phyloP scores from a whole-genome alignment of 2,888 invertebrate species.

The Ganaspis brasiliensis region DNA sequence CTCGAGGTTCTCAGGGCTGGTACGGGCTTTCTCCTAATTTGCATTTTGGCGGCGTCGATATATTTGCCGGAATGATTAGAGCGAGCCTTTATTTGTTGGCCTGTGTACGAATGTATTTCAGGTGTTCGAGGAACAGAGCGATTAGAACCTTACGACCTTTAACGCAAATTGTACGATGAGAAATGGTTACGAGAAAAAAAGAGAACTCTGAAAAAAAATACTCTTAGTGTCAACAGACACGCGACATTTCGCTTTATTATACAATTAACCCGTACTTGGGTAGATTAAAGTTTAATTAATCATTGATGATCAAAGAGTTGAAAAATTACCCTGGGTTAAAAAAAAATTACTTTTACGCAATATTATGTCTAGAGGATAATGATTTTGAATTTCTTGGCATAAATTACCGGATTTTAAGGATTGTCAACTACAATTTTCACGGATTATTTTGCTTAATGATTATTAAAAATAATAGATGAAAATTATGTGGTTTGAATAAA shows the following conservation, averaged over 20 bases:
- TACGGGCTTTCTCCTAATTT: constrained; percentile 69
- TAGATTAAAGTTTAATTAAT: no score
- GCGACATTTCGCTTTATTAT: not conserved
- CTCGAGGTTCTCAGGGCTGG: constrained; percentile 48
- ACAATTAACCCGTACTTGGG: no score
- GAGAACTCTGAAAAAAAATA: not conserved
- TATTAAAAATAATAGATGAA: no score
- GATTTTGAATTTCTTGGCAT: no score
- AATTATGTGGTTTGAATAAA: no score
- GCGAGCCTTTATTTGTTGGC: constrained; percentile 34
- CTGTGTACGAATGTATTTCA: constrained; percentile 35
- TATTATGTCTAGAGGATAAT: no score
- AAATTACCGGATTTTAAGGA: no score
- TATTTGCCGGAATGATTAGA: constrained; percentile 41
- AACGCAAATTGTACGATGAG: constrained; percentile 14
- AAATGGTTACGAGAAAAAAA: constrained; percentile 9
- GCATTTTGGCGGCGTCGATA: constrained; percentile 60
- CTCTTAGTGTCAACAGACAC: constrained; percentile 19
- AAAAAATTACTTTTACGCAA: no score
- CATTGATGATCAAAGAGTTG: no score
- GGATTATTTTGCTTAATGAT: no score
- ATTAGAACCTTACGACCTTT: constrained; percentile 35
- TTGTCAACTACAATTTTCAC: no score
- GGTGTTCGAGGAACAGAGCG: constrained; percentile 30
- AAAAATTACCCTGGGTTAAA: no score